These are phyloP conservation scores for Trochalopteron elliotii DNA, from an alignment of 2,113 vertebrate genomes.

Conservation along the genomic window DNA sequence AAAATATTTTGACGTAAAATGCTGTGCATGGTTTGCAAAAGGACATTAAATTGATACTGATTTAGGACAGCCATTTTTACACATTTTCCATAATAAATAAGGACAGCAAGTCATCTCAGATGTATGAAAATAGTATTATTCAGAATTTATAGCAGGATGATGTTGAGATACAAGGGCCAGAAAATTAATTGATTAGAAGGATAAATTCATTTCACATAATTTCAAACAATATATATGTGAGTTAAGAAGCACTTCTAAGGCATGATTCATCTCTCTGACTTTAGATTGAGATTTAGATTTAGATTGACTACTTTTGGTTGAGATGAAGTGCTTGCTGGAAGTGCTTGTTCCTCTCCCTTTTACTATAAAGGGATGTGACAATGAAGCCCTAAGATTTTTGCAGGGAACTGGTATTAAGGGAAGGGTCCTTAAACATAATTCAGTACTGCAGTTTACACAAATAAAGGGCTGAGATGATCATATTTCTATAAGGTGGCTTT, in stretches of 20 bases:
- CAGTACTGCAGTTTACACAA: background rate
- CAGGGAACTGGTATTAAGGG: background rate
- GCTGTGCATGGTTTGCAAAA: background rate
- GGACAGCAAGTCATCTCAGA: background rate
- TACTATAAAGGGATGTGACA: background rate
- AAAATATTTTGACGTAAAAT: background rate
- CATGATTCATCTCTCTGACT: background rate
- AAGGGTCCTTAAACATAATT: background rate
- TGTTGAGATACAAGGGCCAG: background rate
- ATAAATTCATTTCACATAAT: background rate
- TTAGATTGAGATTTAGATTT: background rate
- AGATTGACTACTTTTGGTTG: background rate
- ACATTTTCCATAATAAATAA: background rate
- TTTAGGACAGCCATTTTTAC: background rate
- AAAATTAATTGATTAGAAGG: background rate
- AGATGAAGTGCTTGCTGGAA: background rate
- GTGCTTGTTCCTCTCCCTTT: background rate
- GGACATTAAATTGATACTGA: background rate
- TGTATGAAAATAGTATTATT: background rate
- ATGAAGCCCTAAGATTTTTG: background rate
- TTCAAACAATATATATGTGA: background rate
- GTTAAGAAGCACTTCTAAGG: background rate
- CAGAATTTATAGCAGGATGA: background rate
- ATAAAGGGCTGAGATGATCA: background rate
- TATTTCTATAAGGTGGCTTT: background rate